A percentile compares a stretch with the other conserved stretches of the same genome.
These are phyloP conservation scores for Tenebrosternarchus preto DNA, from an alignment of 2,113 vertebrate genomes.

Conservation along the genomic window DNA sequence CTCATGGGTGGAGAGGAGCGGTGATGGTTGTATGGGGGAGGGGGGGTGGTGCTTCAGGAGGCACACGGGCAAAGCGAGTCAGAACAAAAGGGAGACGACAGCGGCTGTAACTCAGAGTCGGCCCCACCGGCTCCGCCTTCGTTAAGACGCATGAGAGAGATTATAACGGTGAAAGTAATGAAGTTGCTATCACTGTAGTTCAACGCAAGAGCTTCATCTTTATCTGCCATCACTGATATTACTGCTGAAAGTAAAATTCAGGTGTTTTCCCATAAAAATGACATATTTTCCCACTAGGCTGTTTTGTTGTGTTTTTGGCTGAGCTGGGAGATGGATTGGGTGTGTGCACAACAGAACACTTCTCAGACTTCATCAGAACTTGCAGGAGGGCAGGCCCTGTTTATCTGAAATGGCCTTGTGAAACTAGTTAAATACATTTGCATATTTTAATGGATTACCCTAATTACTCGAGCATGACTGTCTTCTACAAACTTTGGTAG, in stretches of 20 bases:
- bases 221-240: background rate
- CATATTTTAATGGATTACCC: conserved; percentile 40
- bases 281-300: background rate
- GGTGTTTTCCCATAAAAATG: background rate
- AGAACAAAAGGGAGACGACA: background rate
- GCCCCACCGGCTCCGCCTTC: background rate
- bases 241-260: background rate
- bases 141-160: background rate
- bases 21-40: no score
- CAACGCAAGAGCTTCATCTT: background rate
- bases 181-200: background rate
- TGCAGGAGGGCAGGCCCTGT: conserved; percentile 6
- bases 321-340: background rate
- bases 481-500: conserved; percentile 21
- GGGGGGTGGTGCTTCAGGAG: background rate
- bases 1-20: background rate
- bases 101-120: background rate
- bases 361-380: background rate
- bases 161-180: background rate
- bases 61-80: background rate
- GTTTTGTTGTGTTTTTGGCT: background rate
- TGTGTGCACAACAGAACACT: background rate
- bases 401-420: conserved; percentile 15
- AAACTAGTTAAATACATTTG: conserved; percentile 17
- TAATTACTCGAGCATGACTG: conserved; percentile 23